phyloP scores from a whole-genome alignment of 2,888 invertebrate species.

The Caenorhabditis sp. region DNA sequence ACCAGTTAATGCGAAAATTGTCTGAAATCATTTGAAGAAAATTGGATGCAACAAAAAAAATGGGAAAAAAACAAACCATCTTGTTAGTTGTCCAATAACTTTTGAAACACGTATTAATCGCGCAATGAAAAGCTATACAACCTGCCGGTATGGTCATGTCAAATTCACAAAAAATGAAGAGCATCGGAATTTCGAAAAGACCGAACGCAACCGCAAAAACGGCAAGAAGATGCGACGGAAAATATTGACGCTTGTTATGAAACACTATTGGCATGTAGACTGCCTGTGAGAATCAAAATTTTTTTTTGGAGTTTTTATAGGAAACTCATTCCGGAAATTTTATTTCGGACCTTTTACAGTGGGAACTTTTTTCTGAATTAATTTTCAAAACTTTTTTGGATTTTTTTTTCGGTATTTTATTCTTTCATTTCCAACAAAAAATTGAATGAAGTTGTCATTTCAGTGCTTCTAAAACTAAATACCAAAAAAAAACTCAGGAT shows the following conservation, averaged over 20 bases:
- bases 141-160: conserved; percentile 5
- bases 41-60: too few species aligned
- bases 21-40: conserved; percentile 6
- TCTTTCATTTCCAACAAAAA: too few species aligned
- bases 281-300: too few species aligned
- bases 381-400: too few species aligned
- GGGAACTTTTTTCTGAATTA: too few species aligned
- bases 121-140: conserved; percentile 21
- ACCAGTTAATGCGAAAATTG: conserved; percentile 13
- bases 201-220: conserved; percentile 13
- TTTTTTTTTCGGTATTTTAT: too few species aligned
- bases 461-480: too few species aligned
- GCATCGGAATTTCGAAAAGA: conserved; percentile 12
- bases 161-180: conserved; percentile 19
- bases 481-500: too few species aligned
- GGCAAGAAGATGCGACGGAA: conserved; percentile 4
- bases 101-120: conserved; percentile 19
- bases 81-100: conserved; percentile 23
- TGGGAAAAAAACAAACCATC: conserved; percentile 9
- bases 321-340: too few species aligned
- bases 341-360: too few species aligned
- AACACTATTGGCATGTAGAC: conserved; percentile 19
- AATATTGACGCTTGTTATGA: conserved; percentile 10
- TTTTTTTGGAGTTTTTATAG: too few species aligned
- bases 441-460: too few species aligned